Percentiles rank a stretch among this genome's conserved stretches.
phyloP scores from a whole-genome alignment of 2,888 invertebrate genomes.

The Gryllus longicercus region DNA sequence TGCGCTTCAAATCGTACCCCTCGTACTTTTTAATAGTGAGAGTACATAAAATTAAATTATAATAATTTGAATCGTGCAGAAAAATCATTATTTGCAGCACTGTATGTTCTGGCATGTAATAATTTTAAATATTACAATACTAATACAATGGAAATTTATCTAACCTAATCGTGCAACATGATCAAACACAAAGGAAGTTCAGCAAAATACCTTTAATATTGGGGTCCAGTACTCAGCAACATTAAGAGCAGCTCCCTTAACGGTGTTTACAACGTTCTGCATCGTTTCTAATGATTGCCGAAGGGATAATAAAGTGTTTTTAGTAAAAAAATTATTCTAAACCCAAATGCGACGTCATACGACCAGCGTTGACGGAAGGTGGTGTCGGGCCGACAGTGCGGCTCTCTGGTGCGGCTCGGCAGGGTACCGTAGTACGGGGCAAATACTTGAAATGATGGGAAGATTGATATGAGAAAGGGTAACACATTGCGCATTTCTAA shows the following conservation, averaged over 20 bases:
- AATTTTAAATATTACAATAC: too few species aligned
- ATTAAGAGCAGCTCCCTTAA: conserved; percentile 91
- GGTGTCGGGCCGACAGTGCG: too few species aligned
- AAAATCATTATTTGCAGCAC: too few species aligned
- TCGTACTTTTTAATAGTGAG: neutral
- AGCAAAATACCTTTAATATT: conserved; percentile 77
- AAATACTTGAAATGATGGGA: too few species aligned
- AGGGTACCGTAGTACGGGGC: too few species aligned
- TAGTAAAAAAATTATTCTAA: neutral
- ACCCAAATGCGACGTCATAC: neutral
- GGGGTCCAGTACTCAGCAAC: conserved; percentile 97
- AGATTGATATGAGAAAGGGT: too few species aligned
- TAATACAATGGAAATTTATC: too few species aligned
- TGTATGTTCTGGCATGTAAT: too few species aligned
- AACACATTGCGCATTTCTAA: too few species aligned
- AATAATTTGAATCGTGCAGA: too few species aligned
- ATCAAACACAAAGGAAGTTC: neutral
- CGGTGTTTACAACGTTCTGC: conserved; percentile 93
- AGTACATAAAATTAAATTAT: neutral
- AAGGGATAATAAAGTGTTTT: neutral
- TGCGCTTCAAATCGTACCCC: too few species aligned
- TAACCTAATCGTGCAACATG: neutral
- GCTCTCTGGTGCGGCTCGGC: too few species aligned
- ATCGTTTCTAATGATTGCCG: conserved; percentile 53
- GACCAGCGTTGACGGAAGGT: neutral